Conservation (phyloP, 1,140 invertebrate genomes). For the Lordiphosa collinella region DNA sequence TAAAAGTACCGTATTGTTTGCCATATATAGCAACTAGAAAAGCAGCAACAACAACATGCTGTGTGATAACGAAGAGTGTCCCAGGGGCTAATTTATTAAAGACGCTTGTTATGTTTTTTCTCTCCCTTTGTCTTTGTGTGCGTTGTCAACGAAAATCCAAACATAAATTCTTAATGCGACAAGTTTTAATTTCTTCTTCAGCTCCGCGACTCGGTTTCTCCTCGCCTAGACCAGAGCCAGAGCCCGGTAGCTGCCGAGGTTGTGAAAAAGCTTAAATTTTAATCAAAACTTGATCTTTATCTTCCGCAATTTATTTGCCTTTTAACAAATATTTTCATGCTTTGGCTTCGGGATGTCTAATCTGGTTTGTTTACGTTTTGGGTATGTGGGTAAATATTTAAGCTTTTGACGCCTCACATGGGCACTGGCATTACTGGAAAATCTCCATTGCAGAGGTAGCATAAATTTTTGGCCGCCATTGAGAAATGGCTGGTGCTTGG, state of each 20-base stretch:
- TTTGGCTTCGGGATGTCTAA: constrained; percentile 32
- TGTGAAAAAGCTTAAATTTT: constrained; percentile 78
- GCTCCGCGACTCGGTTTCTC: constrained; percentile 1
- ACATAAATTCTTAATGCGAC: constrained; percentile 64
- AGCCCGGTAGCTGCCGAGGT: constrained; percentile 66
- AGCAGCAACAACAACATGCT: constrained; percentile 38
- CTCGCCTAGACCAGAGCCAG: constrained; percentile 5
- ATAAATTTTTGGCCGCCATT: constrained; percentile 63
- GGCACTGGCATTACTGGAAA: constrained; percentile 6
- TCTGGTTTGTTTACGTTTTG: constrained; percentile 12
- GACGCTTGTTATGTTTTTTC: constrained; percentile 30
- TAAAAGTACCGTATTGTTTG: constrained; percentile 78
- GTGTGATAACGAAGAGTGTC: constrained; percentile 40
- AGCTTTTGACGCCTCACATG: constrained; percentile 75
- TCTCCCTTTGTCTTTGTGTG: constrained; percentile 14
- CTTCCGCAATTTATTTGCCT: constrained; percentile 68
- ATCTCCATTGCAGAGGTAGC: constrained; percentile 53
- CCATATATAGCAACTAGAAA: constrained; percentile 53
- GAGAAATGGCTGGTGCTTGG: constrained; percentile 46
- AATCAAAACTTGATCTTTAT: constrained; percentile 78
- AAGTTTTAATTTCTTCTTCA: constrained; percentile 63
- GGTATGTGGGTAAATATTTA: constrained; percentile 62
- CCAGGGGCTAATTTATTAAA: constrained; percentile 69
- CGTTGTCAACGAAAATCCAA: constrained; percentile 43
- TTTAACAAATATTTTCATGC: constrained; percentile 68